These are phyloP conservation scores for Tigriopus japonicus DNA, from an alignment of 1,140 invertebrate genomes.

Conservation along the genomic window DNA sequence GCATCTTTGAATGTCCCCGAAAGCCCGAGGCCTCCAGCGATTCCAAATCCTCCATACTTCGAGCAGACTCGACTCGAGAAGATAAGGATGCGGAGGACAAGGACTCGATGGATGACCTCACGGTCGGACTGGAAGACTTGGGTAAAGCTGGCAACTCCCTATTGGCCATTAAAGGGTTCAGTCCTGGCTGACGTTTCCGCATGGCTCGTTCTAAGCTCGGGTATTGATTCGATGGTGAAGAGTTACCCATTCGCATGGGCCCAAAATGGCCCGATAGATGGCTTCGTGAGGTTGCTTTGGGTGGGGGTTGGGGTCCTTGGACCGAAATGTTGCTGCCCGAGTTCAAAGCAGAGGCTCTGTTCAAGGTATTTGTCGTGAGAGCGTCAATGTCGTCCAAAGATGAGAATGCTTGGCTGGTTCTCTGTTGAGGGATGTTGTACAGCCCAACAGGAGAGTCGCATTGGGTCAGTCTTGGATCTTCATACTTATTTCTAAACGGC, in stretches of 20 bases:
- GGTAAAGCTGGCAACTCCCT: not conserved
- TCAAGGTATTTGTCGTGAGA: slow-evolving; percentile 7
- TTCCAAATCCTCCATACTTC: slow-evolving; percentile 6
- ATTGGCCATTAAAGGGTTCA: not conserved
- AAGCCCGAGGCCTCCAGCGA: not conserved
- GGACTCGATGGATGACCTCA: not conserved
- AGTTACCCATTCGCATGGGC: not conserved
- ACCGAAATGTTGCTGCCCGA: slow-evolving; percentile 7
- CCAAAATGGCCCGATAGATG: not conserved
- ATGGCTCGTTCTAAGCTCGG: slow-evolving; percentile 5
- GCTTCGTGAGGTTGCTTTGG: slow-evolving; percentile 17
- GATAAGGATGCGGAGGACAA: not conserved
- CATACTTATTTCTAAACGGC: slow-evolving; percentile 15
- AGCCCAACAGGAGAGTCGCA: slow-evolving; percentile 21
- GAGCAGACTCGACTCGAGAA: not conserved
- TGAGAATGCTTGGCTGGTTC: slow-evolving; percentile 25
- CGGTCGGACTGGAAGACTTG: not conserved
- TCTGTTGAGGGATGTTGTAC: slow-evolving; percentile 26
- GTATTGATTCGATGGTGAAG: not conserved
- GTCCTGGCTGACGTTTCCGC: not conserved
- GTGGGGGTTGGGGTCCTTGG: slow-evolving; percentile 16
- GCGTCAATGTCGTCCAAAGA: slow-evolving; percentile 23
- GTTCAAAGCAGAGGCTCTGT: not conserved
- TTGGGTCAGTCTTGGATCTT: slow-evolving; percentile 15
- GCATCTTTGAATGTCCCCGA: slow-evolving; percentile 4